These are phyloP conservation scores for Zosterops hypoxanthus DNA, from an alignment of 2,113 vertebrate genomes.

Conservation along the genomic window DNA sequence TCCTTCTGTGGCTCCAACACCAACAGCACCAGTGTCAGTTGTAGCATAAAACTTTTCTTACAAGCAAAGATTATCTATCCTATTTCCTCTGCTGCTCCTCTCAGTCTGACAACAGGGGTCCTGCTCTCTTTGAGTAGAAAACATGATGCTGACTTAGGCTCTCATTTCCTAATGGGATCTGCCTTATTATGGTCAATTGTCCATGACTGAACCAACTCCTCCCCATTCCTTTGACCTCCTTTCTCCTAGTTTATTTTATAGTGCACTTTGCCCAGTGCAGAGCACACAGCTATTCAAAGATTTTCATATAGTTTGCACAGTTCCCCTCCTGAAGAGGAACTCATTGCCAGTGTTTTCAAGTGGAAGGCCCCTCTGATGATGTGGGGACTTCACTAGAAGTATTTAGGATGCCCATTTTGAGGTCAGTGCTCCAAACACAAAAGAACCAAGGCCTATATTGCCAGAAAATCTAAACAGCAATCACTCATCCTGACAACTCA, in stretches of 20 bases:
- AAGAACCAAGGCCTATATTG: neutral
- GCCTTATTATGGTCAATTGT: neutral
- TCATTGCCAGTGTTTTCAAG: neutral
- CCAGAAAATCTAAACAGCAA: neutral
- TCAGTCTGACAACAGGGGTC: neutral
- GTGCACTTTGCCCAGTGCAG: neutral
- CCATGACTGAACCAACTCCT: neutral
- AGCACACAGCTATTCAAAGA: neutral
- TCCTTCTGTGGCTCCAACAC: neutral
- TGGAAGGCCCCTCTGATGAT: neutral
- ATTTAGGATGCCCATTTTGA: neutral
- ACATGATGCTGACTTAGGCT: neutral
- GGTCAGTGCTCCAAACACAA: neutral
- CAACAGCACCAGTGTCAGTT: neutral
- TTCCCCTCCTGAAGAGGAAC: neutral
- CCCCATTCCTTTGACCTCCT: neutral
- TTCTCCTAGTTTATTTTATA: neutral
- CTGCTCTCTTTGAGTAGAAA: neutral
- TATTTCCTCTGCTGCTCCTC: neutral
- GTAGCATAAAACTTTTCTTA: neutral
- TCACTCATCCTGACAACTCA: neutral
- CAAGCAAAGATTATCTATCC: neutral
- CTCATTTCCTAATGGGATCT: conserved; percentile 5
- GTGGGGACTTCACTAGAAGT: neutral
- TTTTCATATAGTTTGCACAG: neutral